These are phyloP conservation scores for Tigriopus japonicus DNA, from an alignment of 1,140 invertebrate genomes.

Conservation along the genomic window DNA sequence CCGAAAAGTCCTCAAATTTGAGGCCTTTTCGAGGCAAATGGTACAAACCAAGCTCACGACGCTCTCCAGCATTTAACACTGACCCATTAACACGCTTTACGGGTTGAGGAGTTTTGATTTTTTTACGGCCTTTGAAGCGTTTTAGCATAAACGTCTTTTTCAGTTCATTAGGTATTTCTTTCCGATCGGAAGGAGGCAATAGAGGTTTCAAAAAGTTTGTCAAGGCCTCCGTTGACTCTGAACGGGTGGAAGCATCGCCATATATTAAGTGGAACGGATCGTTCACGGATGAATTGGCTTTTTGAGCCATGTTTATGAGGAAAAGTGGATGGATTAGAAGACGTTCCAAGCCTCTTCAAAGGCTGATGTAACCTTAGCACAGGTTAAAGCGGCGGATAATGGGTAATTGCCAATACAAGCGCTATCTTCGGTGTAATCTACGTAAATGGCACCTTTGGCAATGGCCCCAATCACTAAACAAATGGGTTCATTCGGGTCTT, in stretches of 20 bases:
- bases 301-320: too few relatives aligned
- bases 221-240: too few relatives aligned
- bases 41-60: background rate
- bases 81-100: background rate
- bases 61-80: background rate
- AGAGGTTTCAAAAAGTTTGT: too few relatives aligned
- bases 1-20: background rate
- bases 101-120: background rate
- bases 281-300: too few relatives aligned
- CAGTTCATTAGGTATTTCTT: slow-evolving; percentile 1
- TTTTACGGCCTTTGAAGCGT: background rate
- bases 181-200: background rate
- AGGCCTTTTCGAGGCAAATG: background rate
- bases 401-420: slow-evolving; percentile 90
- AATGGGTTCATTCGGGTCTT: slow-evolving; percentile 48
- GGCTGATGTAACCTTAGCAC: slow-evolving; percentile 84
- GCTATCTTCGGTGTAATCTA: slow-evolving; percentile 75
- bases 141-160: slow-evolving; percentile 1
- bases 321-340: slow-evolving; percentile 37
- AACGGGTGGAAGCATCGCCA: too few relatives aligned
- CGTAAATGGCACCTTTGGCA: slow-evolving; percentile 54
- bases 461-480: slow-evolving; percentile 88
- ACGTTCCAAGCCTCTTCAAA: slow-evolving; percentile 94
- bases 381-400: slow-evolving; percentile 82
- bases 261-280: too few relatives aligned